Evolutionary conservation across 2,888 invertebrate genomes (phyloP).

Genomic region (Flexamia atlantica): DNA sequence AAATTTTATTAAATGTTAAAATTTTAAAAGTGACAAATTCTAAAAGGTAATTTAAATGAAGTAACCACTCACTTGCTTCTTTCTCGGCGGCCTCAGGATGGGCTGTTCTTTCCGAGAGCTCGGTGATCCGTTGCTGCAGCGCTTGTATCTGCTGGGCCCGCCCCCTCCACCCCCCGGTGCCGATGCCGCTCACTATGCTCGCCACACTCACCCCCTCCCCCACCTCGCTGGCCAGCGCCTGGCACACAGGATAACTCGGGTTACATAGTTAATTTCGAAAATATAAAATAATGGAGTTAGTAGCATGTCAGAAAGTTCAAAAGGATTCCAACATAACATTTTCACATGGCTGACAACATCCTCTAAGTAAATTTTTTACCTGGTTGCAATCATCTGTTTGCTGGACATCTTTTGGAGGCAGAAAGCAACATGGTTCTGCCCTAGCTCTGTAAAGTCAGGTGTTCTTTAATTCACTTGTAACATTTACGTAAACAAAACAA

Average conservation of each 20-base stretch:
- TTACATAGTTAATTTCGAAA: too few relatives aligned
- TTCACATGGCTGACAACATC: background rate
- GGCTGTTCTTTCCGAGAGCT: slow-evolving; percentile 79
- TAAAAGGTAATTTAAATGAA: too few relatives aligned
- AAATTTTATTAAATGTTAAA: too few relatives aligned
- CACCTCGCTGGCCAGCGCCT: slow-evolving; percentile 85
- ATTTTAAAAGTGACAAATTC: too few relatives aligned
- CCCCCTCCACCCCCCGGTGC: slow-evolving; percentile 85
- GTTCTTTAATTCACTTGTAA: too few relatives aligned
- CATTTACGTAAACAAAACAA: too few relatives aligned
- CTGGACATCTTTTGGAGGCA: too few relatives aligned
- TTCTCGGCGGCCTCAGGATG: slow-evolving; percentile 62
- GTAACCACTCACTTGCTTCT: slow-evolving; percentile 63
- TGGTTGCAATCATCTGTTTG: background rate
- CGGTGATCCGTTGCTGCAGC: slow-evolving; percentile 82
- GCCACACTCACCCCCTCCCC: slow-evolving; percentile 84
- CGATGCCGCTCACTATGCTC: slow-evolving; percentile 78
- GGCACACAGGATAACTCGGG: slow-evolving; percentile 28
- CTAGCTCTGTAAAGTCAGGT: too few relatives aligned
- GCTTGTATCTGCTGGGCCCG: slow-evolving; percentile 86
- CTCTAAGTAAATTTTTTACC: background rate
- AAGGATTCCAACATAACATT: too few relatives aligned
- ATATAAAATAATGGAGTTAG: too few relatives aligned
- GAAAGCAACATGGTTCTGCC: too few relatives aligned
- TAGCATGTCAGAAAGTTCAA: too few relatives aligned